Percentiles rank a stretch among this genome's conserved stretches.
phyloP scores from a whole-genome alignment of 2,113 vertebrate species.

The Rhabdomys dilectus region DNA sequence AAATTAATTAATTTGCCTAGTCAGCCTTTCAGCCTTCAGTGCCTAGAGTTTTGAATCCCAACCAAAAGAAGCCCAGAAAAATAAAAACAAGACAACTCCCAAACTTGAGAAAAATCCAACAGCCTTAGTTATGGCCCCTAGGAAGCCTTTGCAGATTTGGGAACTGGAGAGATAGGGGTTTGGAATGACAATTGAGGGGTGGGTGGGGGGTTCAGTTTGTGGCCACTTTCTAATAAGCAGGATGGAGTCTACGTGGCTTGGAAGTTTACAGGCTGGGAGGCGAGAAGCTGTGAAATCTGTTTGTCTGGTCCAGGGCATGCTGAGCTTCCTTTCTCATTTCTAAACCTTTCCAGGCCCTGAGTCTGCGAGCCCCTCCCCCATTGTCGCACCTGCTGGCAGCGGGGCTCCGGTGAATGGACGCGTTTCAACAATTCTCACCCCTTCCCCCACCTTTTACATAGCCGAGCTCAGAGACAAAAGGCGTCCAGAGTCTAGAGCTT shows the following conservation, averaged over 20 bases:
- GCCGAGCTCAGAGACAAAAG: slow-evolving; percentile 90
- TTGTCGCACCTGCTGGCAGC: slow-evolving; percentile 83
- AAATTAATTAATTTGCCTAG: background rate
- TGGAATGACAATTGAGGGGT: background rate
- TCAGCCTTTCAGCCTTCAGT: background rate
- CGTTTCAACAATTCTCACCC: slow-evolving; percentile 75
- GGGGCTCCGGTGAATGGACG: slow-evolving; percentile 75
- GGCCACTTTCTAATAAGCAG: slow-evolving; percentile 2
- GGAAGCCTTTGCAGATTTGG: background rate
- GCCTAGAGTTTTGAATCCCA: background rate
- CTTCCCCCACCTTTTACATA: slow-evolving; percentile 83
- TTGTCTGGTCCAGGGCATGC: slow-evolving; percentile 78
- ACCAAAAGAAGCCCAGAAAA: background rate
- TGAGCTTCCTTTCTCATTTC: slow-evolving; percentile 76
- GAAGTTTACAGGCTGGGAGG: slow-evolving; percentile 42
- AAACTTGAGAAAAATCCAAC: slow-evolving; percentile 19
- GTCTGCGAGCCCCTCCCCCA: slow-evolving; percentile 76
- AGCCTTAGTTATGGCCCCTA: background rate
- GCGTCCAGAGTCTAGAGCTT: slow-evolving; percentile 71
- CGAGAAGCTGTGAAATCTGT: slow-evolving; percentile 73
- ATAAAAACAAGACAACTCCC: background rate
- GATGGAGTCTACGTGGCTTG: slow-evolving; percentile 54
- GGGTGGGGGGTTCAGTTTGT: background rate
- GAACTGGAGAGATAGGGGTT: background rate
- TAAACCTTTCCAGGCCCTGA: slow-evolving; percentile 76